Evolutionary conservation across 2,888 invertebrate species (phyloP).

Genomic region (Allygus modestus): DNA sequence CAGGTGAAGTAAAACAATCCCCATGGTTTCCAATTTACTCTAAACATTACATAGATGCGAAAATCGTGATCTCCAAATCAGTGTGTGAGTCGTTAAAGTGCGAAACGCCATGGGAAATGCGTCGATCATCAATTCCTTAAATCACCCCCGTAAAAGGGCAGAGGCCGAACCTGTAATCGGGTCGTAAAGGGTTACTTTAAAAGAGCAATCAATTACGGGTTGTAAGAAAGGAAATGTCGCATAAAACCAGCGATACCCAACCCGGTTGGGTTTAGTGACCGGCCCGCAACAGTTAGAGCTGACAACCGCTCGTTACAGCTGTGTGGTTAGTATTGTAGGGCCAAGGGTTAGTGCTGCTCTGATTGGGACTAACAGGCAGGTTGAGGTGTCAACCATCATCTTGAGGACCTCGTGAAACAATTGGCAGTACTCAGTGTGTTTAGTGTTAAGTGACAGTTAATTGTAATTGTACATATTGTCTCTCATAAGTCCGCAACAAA

Average conservation of each 20-base stretch:
- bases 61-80: background rate
- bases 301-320: background rate
- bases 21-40: no score
- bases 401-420: no score
- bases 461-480: no score
- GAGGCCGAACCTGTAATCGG: background rate
- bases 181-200: background rate
- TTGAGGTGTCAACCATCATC: background rate
- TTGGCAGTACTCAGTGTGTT: no score
- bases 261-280: background rate
- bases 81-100: background rate
- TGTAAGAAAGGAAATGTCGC: constrained; percentile 6
- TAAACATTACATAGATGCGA: background rate
- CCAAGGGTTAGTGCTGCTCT: background rate
- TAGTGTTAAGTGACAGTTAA: no score
- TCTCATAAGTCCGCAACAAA: no score
- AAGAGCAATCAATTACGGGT: constrained; percentile 2
- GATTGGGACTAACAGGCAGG: background rate
- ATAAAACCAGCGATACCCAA: constrained; percentile 6
- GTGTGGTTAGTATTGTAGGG: constrained; percentile 15
- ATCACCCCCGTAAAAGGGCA: background rate
- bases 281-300: background rate
- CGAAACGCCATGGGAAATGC: background rate
- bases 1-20: no score
- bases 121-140: background rate